phyloP scores from a whole-genome alignment of 2,888 invertebrate genomes.

The Gisinianus flammeolus region DNA sequence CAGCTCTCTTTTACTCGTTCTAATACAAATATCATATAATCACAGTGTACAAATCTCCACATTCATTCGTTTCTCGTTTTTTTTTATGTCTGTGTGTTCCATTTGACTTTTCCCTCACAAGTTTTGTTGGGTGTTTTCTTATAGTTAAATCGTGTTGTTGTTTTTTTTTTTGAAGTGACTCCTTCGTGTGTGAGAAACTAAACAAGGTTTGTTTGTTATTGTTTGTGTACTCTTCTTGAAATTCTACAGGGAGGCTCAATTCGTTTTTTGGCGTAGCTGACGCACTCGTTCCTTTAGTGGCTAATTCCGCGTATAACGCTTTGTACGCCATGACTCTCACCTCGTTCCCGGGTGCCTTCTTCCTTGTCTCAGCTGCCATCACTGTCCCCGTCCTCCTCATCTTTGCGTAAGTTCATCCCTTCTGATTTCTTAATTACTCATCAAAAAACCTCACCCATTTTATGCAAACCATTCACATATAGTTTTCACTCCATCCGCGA shows the following conservation, averaged over 20 bases:
- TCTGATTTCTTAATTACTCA: neutral
- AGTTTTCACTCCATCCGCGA: no score
- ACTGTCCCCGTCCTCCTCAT: conserved; percentile 58
- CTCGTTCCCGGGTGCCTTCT: conserved; percentile 58
- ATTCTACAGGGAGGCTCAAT: conserved; percentile 2
- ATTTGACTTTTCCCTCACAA: no score
- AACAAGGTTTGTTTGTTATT: neutral
- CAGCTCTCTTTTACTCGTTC: neutral
- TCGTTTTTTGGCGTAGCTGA: conserved; percentile 12
- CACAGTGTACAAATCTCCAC: neutral
- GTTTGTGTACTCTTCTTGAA: neutral
- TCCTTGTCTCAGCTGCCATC: conserved; percentile 57
- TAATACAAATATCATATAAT: neutral
- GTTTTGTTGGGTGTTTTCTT: no score
- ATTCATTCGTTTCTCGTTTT: no score
- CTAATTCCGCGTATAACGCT: neutral
- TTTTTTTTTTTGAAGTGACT: neutral
- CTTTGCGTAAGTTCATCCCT: conserved; percentile 52
- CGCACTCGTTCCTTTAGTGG: conserved; percentile 11
- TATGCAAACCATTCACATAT: no score
- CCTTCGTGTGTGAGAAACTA: neutral
- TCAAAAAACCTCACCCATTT: neutral
- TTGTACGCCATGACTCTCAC: conserved; percentile 50
- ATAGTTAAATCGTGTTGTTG: no score
- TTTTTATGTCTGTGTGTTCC: no score